Conservation (phyloP, 1,140 invertebrate genomes). For the Odontomachus brunneus region DNA sequence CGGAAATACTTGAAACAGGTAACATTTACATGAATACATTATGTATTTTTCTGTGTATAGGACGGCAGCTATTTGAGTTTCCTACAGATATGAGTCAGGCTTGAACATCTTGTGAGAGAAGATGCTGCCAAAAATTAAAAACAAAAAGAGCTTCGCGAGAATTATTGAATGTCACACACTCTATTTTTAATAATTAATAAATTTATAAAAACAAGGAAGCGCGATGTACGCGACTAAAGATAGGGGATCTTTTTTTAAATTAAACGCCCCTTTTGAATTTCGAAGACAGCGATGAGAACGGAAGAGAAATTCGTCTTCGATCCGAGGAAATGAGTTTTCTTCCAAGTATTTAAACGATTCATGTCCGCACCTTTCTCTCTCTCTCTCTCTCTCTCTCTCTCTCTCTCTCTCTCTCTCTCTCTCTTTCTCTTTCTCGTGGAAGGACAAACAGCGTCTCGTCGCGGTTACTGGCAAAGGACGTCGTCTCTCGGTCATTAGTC, state of each 20-base stretch:
- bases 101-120: background rate
- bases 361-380: constrained; percentile 49
- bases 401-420: constrained; percentile 24
- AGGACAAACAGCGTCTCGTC: constrained; percentile 66
- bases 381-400: constrained; percentile 16
- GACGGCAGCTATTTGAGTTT: background rate
- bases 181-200: too few relatives aligned
- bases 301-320: constrained; percentile 28
- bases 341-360: constrained; percentile 49
- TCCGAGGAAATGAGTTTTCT: constrained; percentile 42
- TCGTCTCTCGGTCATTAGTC: constrained; percentile 82
- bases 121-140: background rate
- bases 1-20: too few relatives aligned
- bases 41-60: too few relatives aligned
- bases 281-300: background rate
- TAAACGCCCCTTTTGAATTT: background rate
- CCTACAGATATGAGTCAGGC: background rate
- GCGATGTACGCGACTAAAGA: too few relatives aligned
- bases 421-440: constrained; percentile 61
- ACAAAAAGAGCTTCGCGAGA: background rate
- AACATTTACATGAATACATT: too few relatives aligned
- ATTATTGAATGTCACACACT: too few relatives aligned
- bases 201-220: too few relatives aligned
- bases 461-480: constrained; percentile 78
- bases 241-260: background rate